Percentiles rank a stretch among this genome's conserved stretches.
phyloP scores from a whole-genome alignment of 2,888 invertebrate genomes.

The Tetramorium bicarinatum region DNA sequence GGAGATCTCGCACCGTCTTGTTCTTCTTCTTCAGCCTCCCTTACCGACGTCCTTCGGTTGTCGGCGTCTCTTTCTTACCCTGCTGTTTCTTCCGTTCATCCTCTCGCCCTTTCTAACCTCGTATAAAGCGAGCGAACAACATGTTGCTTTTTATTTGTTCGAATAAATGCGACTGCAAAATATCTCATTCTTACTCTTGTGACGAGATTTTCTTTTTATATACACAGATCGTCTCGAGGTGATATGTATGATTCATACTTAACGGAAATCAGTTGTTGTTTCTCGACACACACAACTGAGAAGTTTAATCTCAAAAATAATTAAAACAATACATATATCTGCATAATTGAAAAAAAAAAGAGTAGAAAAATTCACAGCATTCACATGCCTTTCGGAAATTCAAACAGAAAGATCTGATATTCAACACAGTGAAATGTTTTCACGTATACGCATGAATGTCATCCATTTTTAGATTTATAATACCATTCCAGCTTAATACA shows the following conservation, averaged over 20 bases:
- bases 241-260: constrained; percentile 8
- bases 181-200: constrained; percentile 38
- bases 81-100: not conserved
- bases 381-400: not conserved
- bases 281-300: not conserved
- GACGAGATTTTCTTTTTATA: constrained; percentile 11
- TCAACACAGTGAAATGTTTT: constrained; percentile 12
- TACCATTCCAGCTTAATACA: constrained; percentile 7
- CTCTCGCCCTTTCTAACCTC: not conserved
- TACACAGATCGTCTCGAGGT: constrained; percentile 12
- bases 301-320: constrained; percentile 16
- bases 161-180: constrained; percentile 50
- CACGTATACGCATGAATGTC: not conserved
- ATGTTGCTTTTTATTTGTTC: constrained; percentile 45
- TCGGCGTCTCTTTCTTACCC: constrained; percentile 27
- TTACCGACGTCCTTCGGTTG: constrained; percentile 25
- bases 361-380: not conserved
- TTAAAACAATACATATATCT: not conserved
- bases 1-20: constrained; percentile 78
- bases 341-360: not conserved
- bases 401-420: constrained; percentile 1
- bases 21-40: constrained; percentile 57
- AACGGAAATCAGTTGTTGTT: not conserved
- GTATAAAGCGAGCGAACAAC: constrained; percentile 31
- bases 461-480: constrained; percentile 5